A percentile compares a stretch with the other conserved stretches of the same genome.
Conservation (phyloP, 1,140 invertebrate genomes). For the Orius insidiosus region DNA sequence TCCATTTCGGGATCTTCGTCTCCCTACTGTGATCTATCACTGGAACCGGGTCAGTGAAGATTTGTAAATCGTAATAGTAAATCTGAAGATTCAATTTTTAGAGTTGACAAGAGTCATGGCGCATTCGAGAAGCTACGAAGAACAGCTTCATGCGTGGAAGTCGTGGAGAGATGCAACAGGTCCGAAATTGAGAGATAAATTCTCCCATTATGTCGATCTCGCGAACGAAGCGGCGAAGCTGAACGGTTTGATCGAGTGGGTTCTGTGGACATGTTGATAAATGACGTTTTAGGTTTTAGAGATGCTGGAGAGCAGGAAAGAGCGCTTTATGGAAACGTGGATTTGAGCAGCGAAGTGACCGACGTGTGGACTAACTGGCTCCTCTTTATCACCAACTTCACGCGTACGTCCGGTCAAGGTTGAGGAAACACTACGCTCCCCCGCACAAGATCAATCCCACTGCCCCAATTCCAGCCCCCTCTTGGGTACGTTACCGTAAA, state of each 20-base stretch:
- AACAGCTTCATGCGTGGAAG: conserved; percentile 57
- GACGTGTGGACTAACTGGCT: conserved; percentile 50
- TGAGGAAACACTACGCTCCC: conserved; percentile 49
- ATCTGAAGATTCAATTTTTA: too few species aligned
- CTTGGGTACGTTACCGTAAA: conserved; percentile 32
- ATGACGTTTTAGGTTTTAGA: conserved; percentile 36
- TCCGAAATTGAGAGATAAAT: conserved; percentile 52
- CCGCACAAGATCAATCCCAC: conserved; percentile 39
- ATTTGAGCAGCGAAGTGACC: conserved; percentile 47
- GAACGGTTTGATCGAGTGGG: conserved; percentile 34
- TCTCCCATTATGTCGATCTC: conserved; percentile 56
- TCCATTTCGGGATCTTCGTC: conserved; percentile 34
- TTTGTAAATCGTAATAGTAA: too few species aligned
- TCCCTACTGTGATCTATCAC: conserved; percentile 42
- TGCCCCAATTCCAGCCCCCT: conserved; percentile 57
- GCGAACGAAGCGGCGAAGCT: conserved; percentile 60
- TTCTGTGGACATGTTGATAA: conserved; percentile 1
- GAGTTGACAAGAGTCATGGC: conserved; percentile 49
- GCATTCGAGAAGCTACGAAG: conserved; percentile 50
- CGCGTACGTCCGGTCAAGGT: conserved; percentile 57
- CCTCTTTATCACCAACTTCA: conserved; percentile 75
- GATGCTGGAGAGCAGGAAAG: conserved; percentile 63
- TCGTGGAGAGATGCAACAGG: conserved; percentile 63
- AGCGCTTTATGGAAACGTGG: conserved; percentile 45
- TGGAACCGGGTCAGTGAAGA: conserved; percentile 37